phyloP scores from a whole-genome alignment of 64 coral and sea anemone species.

The Actinia tenebrosa region DNA sequence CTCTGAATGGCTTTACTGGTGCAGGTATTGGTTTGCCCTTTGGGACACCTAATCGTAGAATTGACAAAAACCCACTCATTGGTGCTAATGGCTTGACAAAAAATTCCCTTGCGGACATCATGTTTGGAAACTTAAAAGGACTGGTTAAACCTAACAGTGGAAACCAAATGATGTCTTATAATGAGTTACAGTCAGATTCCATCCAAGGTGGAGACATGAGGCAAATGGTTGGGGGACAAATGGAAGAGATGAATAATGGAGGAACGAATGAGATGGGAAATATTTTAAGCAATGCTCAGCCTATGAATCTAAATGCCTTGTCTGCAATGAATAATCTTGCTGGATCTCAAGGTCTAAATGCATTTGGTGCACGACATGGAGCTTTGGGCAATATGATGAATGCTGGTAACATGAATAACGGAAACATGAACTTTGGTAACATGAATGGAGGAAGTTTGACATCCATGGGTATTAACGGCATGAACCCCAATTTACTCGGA shows the following conservation, averaged over 20 bases:
- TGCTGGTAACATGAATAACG: background rate
- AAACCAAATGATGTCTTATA: background rate
- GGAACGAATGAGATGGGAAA: background rate
- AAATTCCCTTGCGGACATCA: conserved; percentile 35
- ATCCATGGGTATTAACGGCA: background rate
- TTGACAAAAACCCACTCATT: conserved; percentile 49
- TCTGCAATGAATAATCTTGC: conserved; percentile 3
- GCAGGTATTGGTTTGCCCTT: conserved; percentile 19
- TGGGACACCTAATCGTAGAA: conserved; percentile 3
- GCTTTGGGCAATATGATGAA: background rate
- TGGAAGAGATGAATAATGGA: background rate
- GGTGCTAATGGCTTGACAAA: conserved; percentile 55
- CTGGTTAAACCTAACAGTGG: background rate
- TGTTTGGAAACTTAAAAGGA: conserved; percentile 60
- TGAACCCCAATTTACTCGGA: background rate
- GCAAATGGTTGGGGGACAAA: conserved; percentile 10
- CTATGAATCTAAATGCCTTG: background rate
- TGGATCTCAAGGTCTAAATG: conserved; percentile 1
- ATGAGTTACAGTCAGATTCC: background rate
- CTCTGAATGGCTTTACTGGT: conserved; percentile 4
- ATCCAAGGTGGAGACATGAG: conserved; percentile 13
- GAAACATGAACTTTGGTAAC: background rate
- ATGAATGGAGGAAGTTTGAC: background rate
- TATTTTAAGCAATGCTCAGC: background rate
- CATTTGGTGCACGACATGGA: background rate